A percentile compares a stretch with the other conserved stretches of the same genome.
These are phyloP conservation scores for Siderastrea siderea DNA, from an alignment of 92 coral and sea anemone species.

Conservation along the genomic window DNA sequence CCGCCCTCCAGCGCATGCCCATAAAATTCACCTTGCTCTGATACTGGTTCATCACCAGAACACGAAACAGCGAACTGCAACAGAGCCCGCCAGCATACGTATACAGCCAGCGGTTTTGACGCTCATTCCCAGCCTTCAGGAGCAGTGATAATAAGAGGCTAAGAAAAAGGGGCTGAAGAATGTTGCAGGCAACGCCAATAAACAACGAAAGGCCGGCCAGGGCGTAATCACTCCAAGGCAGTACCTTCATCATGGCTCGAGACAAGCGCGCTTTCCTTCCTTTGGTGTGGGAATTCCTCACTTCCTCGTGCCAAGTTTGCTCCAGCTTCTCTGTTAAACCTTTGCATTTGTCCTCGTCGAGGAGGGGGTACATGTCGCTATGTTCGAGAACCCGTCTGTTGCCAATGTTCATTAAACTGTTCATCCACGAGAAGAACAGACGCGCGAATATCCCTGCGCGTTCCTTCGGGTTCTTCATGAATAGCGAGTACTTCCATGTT, in stretches of 20 bases:
- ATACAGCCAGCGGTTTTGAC: slow-evolving; percentile 70
- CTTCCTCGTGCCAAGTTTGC: slow-evolving; percentile 77
- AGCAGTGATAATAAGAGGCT: slow-evolving; percentile 78
- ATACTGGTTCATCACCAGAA: slow-evolving; percentile 82
- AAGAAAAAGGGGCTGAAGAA: slow-evolving; percentile 83
- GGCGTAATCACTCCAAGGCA: slow-evolving; percentile 88
- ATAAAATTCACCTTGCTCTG: slow-evolving; percentile 80
- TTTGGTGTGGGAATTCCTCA: slow-evolving; percentile 71
- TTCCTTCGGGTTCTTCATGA: slow-evolving; percentile 92
- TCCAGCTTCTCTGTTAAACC: slow-evolving; percentile 84
- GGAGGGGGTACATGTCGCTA: slow-evolving; percentile 84
- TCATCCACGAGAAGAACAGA: slow-evolving; percentile 86
- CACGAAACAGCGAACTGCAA: slow-evolving; percentile 72
- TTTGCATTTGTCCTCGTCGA: slow-evolving; percentile 87
- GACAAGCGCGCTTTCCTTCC: slow-evolving; percentile 80
- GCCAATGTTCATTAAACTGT: slow-evolving; percentile 78
- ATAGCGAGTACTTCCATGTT: slow-evolving; percentile 89
- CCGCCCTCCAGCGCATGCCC: slow-evolving; percentile 97
- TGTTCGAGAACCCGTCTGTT: slow-evolving; percentile 78
- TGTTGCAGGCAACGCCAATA: slow-evolving; percentile 88
- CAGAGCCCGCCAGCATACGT: slow-evolving; percentile 75
- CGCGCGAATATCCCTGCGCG: slow-evolving; percentile 87
- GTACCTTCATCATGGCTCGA: slow-evolving; percentile 79
- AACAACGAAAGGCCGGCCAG: slow-evolving; percentile 74
- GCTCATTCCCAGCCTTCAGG: slow-evolving; percentile 39